These are phyloP conservation scores for Eclectus roratus DNA, from an alignment of 2,113 vertebrate genomes.

Conservation along the genomic window DNA sequence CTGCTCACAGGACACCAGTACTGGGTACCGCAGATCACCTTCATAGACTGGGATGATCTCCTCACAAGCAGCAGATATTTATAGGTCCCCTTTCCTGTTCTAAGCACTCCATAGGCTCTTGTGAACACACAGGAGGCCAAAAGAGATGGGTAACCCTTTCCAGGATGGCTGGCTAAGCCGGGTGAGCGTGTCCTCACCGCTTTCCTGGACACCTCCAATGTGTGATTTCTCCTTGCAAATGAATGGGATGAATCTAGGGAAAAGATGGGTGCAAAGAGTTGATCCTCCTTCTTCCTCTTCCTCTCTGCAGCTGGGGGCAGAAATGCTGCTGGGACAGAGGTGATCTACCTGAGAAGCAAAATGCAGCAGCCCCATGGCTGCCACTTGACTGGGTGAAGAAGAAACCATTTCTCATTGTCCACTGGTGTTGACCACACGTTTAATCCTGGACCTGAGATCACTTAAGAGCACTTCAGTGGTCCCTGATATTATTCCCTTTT, in stretches of 20 bases:
- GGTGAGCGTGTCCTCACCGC: neutral
- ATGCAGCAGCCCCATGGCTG: neutral
- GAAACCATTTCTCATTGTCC: neutral
- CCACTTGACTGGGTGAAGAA: neutral
- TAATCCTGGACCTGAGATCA: neutral
- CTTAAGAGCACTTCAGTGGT: neutral
- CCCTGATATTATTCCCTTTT: neutral
- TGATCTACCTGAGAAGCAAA: neutral
- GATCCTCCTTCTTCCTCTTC: neutral
- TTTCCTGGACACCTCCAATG: neutral
- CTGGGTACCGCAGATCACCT: neutral
- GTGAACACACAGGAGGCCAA: neutral
- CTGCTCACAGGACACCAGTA: neutral
- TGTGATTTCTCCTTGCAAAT: neutral
- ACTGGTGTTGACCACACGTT: rapidly evolving
- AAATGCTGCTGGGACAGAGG: neutral
- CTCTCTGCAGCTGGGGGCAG: neutral
- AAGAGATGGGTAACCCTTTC: neutral
- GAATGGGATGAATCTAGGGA: neutral
- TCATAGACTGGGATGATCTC: neutral
- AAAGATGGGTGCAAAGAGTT: neutral
- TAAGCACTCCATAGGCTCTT: neutral
- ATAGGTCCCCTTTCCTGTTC: neutral
- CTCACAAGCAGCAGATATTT: neutral
- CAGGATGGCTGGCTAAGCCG: rapidly evolving